Evolutionary conservation across 1,140 invertebrate genomes (phyloP).

Genomic region (Melanaphis sacchari): DNA sequence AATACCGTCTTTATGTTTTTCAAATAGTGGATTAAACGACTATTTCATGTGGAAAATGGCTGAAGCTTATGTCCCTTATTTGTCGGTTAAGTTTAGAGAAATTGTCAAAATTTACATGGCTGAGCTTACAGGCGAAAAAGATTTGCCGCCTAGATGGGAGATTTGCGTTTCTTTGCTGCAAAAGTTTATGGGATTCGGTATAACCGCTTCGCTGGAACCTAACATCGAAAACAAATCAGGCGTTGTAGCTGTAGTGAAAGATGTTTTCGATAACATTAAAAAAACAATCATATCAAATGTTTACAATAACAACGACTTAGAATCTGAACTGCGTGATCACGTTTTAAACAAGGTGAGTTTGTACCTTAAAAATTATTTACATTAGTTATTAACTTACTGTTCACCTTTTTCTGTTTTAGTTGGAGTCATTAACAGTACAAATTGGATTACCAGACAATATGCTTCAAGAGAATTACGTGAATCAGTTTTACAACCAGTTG

Average conservation of each 20-base stretch:
- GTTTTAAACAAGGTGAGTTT: conserved; percentile 64
- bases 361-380: conserved; percentile 16
- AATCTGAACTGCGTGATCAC: conserved; percentile 38
- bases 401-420: conserved; percentile 63
- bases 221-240: conserved; percentile 57
- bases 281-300: conserved; percentile 31
- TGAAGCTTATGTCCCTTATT: conserved; percentile 68
- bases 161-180: conserved; percentile 68
- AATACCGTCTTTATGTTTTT: neutral
- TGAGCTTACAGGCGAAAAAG: conserved; percentile 65
- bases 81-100: conserved; percentile 68
- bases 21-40: conserved; percentile 68
- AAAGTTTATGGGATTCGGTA: conserved; percentile 67
- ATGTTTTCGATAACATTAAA: conserved; percentile 54
- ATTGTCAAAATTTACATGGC: conserved; percentile 66
- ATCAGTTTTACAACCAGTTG: conserved; percentile 65
- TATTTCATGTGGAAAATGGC: conserved; percentile 71
- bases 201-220: conserved; percentile 67
- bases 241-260: conserved; percentile 59
- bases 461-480: conserved; percentile 64
- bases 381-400: conserved; percentile 20
- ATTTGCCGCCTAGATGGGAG: conserved; percentile 68
- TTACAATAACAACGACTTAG: neutral
- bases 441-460: conserved; percentile 67
- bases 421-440: conserved; percentile 65